phyloP scores from a whole-genome alignment of 1,140 invertebrate genomes.

The Psix sp. region DNA sequence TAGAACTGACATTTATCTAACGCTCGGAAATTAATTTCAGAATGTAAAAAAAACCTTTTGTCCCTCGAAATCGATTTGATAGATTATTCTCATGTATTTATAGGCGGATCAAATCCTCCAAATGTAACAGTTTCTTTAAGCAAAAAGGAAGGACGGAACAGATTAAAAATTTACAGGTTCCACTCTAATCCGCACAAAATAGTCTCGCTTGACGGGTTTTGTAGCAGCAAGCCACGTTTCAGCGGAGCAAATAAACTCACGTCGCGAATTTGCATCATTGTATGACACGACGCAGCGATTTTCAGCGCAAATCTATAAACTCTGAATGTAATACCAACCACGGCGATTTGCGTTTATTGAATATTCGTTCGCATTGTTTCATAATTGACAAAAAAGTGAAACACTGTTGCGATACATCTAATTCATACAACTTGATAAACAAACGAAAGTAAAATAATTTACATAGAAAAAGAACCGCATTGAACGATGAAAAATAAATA shows the following conservation, averaged over 20 bases:
- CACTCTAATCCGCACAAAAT: constrained; percentile 38
- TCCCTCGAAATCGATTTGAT: too few relatives aligned
- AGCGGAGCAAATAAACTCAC: constrained; percentile 40
- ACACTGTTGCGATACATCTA: constrained; percentile 30
- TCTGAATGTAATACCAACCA: constrained; percentile 17
- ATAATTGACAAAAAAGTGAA: constrained; percentile 40
- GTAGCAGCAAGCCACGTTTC: constrained; percentile 23
- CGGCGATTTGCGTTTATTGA: constrained; percentile 26
- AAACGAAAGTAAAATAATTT: too few relatives aligned
- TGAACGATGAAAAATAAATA: too few relatives aligned
- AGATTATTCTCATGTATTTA: too few relatives aligned
- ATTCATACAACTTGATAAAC: too few relatives aligned
- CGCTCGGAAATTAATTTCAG: too few relatives aligned
- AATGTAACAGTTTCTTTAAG: constrained; percentile 26
- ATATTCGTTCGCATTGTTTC: constrained; percentile 21
- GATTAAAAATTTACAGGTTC: constrained; percentile 46
- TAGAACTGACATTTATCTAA: too few relatives aligned
- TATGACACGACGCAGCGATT: constrained; percentile 23
- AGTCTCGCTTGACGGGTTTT: constrained; percentile 37
- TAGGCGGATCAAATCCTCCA: constrained; percentile 9
- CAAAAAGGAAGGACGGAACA: constrained; percentile 20
- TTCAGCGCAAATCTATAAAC: constrained; percentile 24
- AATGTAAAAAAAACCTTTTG: too few relatives aligned
- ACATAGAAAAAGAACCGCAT: constrained; percentile 1
- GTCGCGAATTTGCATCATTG: constrained; percentile 44